These are phyloP conservation scores for Chionis minor DNA, from an alignment of 2,113 vertebrate genomes.

Conservation along the genomic window DNA sequence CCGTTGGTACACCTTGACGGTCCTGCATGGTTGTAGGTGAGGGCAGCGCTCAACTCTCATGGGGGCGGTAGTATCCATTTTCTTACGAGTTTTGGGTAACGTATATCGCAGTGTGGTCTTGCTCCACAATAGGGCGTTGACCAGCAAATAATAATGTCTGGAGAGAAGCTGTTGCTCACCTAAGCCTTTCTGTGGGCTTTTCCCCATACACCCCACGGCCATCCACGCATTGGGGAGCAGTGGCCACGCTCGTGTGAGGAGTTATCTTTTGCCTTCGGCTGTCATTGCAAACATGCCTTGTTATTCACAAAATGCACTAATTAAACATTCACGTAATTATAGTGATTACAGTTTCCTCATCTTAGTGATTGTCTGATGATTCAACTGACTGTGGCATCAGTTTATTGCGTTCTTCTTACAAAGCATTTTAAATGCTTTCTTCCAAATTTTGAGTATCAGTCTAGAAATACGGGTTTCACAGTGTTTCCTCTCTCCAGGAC, in stretches of 20 bases:
- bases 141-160: not conserved
- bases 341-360: slow-evolving; percentile 59
- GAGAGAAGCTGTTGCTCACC: not conserved
- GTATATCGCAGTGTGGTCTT: fast-evolving
- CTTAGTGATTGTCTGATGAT: slow-evolving; percentile 48
- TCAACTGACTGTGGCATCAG: slow-evolving; percentile 29
- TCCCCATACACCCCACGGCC: not conserved
- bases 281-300: slow-evolving; percentile 30
- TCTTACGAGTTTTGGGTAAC: not conserved
- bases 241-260: not conserved
- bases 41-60: not conserved
- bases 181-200: not conserved
- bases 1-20: fast-evolving
- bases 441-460: not conserved
- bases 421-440: not conserved
- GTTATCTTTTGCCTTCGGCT: not conserved
- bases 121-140: not conserved
- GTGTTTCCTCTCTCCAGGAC: not conserved
- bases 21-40: not conserved
- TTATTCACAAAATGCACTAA: slow-evolving; percentile 58
- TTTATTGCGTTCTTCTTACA: slow-evolving; percentile 35
- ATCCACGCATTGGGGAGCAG: not conserved
- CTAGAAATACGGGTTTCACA: not conserved
- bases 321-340: slow-evolving; percentile 66
- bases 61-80: not conserved